A percentile compares a stretch with the other conserved stretches of the same genome.
Evolutionary conservation across 2,797 vertebrate species (phyloP).

Genomic region (Discoglossus pictus): DNA sequence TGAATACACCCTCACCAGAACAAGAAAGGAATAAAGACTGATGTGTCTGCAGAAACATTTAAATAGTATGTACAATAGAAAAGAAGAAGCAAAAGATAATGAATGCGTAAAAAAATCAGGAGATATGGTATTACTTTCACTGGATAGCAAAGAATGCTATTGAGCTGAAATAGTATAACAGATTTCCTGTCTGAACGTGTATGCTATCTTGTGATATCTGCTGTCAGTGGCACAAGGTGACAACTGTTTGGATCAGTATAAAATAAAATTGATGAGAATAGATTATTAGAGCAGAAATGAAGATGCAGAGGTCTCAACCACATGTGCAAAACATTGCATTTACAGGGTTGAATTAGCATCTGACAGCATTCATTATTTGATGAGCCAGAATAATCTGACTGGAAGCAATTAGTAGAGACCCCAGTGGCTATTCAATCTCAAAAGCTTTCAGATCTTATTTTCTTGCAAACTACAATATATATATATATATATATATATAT

Average conservation of each 20-base stretch:
- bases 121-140: too few relatives aligned
- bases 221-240: conserved; percentile 15
- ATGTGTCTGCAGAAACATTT: too few relatives aligned
- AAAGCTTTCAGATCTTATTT: too few relatives aligned
- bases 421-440: background rate
- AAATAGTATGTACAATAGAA: too few relatives aligned
- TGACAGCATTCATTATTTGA: conserved; percentile 9
- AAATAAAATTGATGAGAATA: conserved; percentile 23
- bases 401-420: background rate
- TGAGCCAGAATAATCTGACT: conserved; percentile 5
- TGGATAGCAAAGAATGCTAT: background rate
- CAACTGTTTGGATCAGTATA: conserved; percentile 17
- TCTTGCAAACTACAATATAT: too few relatives aligned
- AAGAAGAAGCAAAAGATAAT: too few relatives aligned
- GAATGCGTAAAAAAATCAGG: too few relatives aligned
- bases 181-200: conserved; percentile 7
- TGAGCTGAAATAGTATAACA: background rate
- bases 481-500: too few relatives aligned
- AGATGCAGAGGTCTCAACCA: conserved; percentile 15
- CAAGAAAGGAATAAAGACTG: too few relatives aligned
- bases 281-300: conserved; percentile 25
- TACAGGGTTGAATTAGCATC: conserved; percentile 18
- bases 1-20: background rate
- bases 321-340: conserved; percentile 20
- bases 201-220: conserved; percentile 7